Percentiles rank a stretch among this genome's conserved stretches.
These are phyloP conservation scores for Ochotona princeps DNA, from an alignment of 2,113 vertebrate species.

Conservation along the genomic window DNA sequence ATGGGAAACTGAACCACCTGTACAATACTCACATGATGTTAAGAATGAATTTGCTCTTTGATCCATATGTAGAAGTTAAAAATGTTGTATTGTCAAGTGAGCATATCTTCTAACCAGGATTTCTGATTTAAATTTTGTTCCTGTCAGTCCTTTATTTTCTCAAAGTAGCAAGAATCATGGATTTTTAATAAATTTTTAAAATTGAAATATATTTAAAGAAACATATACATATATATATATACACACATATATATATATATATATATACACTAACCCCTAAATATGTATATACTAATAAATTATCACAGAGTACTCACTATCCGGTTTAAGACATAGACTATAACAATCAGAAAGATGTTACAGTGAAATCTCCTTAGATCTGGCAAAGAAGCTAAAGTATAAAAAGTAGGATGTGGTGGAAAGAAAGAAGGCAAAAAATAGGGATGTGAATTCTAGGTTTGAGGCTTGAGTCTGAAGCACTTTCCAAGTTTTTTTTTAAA, in stretches of 20 bases:
- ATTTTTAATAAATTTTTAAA: neutral
- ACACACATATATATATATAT: no score
- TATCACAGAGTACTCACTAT: neutral
- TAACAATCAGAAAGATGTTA: neutral
- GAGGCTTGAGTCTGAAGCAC: neutral
- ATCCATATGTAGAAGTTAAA: neutral
- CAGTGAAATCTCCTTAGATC: neutral
- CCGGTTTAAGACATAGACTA: neutral
- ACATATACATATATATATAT: no score
- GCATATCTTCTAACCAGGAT: neutral
- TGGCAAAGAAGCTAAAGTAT: neutral
- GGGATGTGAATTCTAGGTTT: neutral
- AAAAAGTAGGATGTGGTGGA: neutral
- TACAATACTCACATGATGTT: neutral
- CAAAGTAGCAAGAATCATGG: neutral
- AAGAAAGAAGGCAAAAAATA: neutral
- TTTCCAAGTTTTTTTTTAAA: neutral
- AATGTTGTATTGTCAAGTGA: neutral
- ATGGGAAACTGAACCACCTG: neutral
- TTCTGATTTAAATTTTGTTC: slow-evolving; percentile 6
- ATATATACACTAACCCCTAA: no score
- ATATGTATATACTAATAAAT: neutral
- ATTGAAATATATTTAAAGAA: neutral
- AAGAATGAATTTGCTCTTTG: neutral
- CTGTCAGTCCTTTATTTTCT: neutral